Base-by-base conservation (phyloP, 1,140 invertebrate species). In the Trypoxylus dichotomus region DNA sequence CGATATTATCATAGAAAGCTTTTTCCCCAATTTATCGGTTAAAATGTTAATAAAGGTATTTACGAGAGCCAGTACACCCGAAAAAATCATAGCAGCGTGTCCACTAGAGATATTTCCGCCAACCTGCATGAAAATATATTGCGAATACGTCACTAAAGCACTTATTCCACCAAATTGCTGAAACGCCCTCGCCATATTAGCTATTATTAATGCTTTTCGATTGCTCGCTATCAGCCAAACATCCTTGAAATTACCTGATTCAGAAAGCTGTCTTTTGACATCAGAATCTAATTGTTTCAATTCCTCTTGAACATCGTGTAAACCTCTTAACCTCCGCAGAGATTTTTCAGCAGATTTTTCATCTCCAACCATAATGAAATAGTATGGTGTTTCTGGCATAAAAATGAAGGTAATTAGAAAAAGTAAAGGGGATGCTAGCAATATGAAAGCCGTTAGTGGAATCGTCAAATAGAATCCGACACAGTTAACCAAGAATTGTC, bases 341-440 rank as follows among this genome's bases (percentile, higher is more conserved):
- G 91, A 89, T 72, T 85, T 86, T 37, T 88, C 87, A 0, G 94
- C 94, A 78, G 91, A 89, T 3, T 89, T 85, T 11, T 87, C 86
- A 24, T 88, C 84, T 1, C 90, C 89, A 13, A 89, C 90, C 75
- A 89, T 89, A 0, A 90, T 86, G 24, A 91, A 87, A 80, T 91
- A 95, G 79, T 94, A 91, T 0, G 95, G 94, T 7, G 94, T 94
- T 86, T 96, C 94, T 0, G 94, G 94, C 88, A 95, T 91, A 80
- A 90, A 91, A 43, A 88, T 87, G 83, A 94, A 92, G 1, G 89
- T 89, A 0, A 92, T 78, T 11, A 93, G 87, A 78, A 93, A 91
- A 1, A 92, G 79, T 0, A 91, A 83, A 21, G 74, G 74, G 24
- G 24, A 75, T 1, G 41, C 54, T 43, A 75, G 11, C 42, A 75